Evolutionary conservation across 2,113 vertebrate species (phyloP).

Genomic region (Phylloscopus whistleri): DNA sequence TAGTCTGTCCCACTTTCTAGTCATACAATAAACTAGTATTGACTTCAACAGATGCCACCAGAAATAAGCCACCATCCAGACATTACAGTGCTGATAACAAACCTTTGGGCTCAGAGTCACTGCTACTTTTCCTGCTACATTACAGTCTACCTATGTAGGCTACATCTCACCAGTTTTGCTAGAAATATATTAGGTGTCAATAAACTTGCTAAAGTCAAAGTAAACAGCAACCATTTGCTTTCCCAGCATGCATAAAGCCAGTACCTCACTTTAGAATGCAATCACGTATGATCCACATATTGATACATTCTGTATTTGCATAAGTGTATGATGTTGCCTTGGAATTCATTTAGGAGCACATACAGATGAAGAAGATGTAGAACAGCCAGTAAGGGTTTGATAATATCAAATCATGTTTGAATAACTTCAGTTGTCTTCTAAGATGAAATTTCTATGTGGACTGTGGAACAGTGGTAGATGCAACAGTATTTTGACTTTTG

Average conservation of each 20-base stretch:
- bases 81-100: not conserved
- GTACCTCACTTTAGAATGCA: not conserved
- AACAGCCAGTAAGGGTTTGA: not conserved
- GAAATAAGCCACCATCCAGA: not conserved
- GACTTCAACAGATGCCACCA: not conserved
- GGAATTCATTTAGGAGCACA: not conserved
- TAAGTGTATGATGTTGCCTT: not conserved
- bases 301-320: not conserved
- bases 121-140: not conserved
- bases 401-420: not conserved
- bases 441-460: not conserved
- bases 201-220: not conserved
- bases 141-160: not conserved
- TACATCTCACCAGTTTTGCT: not conserved
- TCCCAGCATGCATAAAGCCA: not conserved
- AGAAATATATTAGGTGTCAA: not conserved
- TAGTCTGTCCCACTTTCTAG: not conserved
- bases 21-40: not conserved
- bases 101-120: not conserved
- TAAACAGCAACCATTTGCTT: not conserved
- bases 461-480: not conserved
- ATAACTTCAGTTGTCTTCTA: not conserved
- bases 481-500: not conserved
- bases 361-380: not conserved
- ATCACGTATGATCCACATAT: not conserved